phyloP scores from a whole-genome alignment of 2,888 invertebrate genomes.

The Timema cristinae region DNA sequence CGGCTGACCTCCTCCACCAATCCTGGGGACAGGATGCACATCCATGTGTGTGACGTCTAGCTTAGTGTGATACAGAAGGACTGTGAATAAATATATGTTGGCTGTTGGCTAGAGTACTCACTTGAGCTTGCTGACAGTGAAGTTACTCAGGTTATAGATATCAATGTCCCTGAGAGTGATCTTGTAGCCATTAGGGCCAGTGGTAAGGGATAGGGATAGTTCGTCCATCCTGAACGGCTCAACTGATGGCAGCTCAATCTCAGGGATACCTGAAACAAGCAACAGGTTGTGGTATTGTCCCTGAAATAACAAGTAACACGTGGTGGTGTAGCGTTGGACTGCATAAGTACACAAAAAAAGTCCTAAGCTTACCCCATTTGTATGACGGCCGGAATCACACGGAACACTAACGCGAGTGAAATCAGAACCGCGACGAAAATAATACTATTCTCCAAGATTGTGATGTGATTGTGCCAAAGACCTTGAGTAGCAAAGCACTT shows the following conservation, averaged over 20 bases:
- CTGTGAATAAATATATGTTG: not conserved
- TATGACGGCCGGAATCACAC: no score
- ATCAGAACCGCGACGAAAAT: no score
- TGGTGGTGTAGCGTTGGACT: no score
- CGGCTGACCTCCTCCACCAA: constrained; percentile 55
- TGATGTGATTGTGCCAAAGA: no score
- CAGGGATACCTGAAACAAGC: constrained; percentile 48
- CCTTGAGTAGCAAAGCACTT: no score
- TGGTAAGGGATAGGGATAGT: constrained; percentile 51
- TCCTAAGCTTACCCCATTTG: no score
- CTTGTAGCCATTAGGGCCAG: constrained; percentile 49
- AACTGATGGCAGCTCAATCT: constrained; percentile 61
- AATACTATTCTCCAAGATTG: no score
- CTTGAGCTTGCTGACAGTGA: constrained; percentile 47
- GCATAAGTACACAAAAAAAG: no score
- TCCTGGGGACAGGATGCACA: not conserved
- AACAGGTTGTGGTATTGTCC: no score
- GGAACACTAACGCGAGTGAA: no score
- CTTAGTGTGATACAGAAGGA: not conserved
- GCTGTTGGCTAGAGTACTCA: constrained; percentile 30
- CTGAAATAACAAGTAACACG: no score
- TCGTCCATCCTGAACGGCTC: constrained; percentile 55
- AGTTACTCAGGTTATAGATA: constrained; percentile 49
- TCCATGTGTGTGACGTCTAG: not conserved
- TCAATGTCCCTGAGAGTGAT: constrained; percentile 47